phyloP scores from a whole-genome alignment of 2,113 vertebrate genomes.

The Psophia crepitans region DNA sequence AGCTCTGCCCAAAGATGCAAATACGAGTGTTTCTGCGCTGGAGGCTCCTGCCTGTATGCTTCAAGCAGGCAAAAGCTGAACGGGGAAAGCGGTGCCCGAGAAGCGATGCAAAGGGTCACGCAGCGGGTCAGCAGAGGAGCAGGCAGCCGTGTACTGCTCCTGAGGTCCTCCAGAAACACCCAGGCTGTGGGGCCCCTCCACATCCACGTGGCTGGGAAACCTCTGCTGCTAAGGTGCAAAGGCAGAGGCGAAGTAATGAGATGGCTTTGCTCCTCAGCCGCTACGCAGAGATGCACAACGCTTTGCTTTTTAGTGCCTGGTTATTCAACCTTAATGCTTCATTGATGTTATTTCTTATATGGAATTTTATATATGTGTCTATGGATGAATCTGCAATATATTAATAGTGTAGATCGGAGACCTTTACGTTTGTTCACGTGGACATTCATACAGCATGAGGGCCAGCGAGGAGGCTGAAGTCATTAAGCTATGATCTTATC shows the following conservation, averaged over 20 bases:
- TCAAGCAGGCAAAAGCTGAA: not conserved
- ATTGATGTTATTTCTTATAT: not conserved
- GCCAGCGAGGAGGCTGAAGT: conserved; percentile 9
- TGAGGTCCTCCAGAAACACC: not conserved
- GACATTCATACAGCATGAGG: not conserved
- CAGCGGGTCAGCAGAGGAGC: not conserved
- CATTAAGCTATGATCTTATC: not conserved
- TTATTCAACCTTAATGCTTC: conserved; percentile 32
- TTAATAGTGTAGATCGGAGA: conserved; percentile 14
- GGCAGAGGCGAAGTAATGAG: not conserved
- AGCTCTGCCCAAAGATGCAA: not conserved
- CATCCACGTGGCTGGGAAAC: not conserved
- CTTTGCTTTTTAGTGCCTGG: not conserved
- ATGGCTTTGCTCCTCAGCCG: not conserved
- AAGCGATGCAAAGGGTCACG: not conserved
- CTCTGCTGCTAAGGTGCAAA: not conserved
- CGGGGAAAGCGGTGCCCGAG: not conserved
- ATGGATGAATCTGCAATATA: not conserved
- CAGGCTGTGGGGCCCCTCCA: not conserved
- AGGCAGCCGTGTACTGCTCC: not conserved
- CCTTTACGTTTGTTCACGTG: not conserved
- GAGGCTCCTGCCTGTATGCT: not conserved
- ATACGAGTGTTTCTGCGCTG: not conserved
- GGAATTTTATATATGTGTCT: not conserved
- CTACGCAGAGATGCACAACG: not conserved